A percentile compares a stretch with the other conserved stretches of the same genome.
phyloP scores from a whole-genome alignment of 2,797 vertebrate species.

The Ctenochaetus hawaiiensis region DNA sequence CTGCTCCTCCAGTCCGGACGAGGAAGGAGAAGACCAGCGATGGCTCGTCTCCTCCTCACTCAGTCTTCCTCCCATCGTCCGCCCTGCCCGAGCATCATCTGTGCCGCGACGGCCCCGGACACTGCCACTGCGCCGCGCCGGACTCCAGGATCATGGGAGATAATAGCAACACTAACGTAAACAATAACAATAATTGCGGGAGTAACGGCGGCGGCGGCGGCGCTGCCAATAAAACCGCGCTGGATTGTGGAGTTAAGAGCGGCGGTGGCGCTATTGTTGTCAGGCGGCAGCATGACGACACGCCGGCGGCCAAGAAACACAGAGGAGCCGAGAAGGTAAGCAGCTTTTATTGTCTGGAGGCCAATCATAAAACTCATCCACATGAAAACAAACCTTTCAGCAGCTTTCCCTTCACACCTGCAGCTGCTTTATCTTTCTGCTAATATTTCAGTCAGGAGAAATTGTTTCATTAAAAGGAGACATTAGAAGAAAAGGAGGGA shows the following conservation, averaged over 20 bases:
- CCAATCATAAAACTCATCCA: neutral
- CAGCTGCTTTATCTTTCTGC: neutral
- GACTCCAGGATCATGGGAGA: slow-evolving; percentile 68
- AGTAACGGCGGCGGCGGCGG: slow-evolving; percentile 79
- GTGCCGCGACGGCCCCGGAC: slow-evolving; percentile 87
- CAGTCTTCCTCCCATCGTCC: slow-evolving; percentile 72
- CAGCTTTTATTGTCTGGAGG: slow-evolving; percentile 59
- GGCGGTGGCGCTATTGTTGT: slow-evolving; percentile 68
- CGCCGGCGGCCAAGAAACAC: slow-evolving; percentile 77
- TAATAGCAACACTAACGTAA: slow-evolving; percentile 80
- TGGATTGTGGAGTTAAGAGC: slow-evolving; percentile 90
- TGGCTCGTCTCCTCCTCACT: slow-evolving; percentile 70
- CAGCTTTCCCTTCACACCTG: neutral
- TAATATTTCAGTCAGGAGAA: neutral
- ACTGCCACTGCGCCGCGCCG: slow-evolving; percentile 72
- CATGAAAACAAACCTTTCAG: neutral
- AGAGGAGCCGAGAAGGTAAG: slow-evolving; percentile 77
- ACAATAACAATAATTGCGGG: slow-evolving; percentile 68
- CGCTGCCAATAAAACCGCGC: slow-evolving; percentile 77
- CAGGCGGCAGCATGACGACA: slow-evolving; percentile 78
- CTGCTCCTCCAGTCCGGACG: slow-evolving; percentile 59
- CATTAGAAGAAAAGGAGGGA: neutral
- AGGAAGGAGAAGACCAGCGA: slow-evolving; percentile 74
- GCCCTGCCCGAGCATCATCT: slow-evolving; percentile 88
- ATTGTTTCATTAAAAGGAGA: neutral